Percentiles rank a stretch among this genome's conserved stretches.
Conservation (phyloP, 2,888 invertebrate genomes). For the Mythimna impura region DNA sequence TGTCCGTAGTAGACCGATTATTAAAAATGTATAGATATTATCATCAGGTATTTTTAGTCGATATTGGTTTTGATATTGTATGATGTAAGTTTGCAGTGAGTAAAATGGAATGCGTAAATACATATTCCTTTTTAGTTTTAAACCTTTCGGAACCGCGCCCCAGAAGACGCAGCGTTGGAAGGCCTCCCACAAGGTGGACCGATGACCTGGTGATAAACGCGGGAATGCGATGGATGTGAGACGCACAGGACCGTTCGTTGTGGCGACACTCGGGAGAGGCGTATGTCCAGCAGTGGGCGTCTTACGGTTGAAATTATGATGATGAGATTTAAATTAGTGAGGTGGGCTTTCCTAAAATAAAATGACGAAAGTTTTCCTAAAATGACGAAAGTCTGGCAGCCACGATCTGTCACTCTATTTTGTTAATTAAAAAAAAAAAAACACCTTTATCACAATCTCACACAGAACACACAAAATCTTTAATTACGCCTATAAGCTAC, state of each 20-base stretch:
- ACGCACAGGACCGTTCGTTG: no score
- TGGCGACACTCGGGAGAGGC: no score
- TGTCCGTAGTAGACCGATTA: not conserved
- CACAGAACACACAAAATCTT: constrained; percentile 10
- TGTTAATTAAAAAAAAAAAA: not conserved
- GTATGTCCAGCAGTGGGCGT: no score
- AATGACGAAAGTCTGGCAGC: no score
- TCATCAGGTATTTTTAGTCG: not conserved
- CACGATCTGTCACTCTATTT: not conserved
- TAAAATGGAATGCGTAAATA: not conserved
- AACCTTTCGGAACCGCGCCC: no score
- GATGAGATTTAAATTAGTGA: not conserved
- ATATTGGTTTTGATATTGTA: constrained; percentile 4
- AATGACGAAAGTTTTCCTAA: no score
- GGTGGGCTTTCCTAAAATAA: not conserved
- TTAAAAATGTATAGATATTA: constrained; percentile 9
- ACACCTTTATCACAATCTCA: not conserved
- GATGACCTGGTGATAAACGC: no score
- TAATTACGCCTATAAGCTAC: constrained; percentile 21
- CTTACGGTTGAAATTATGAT: no score
- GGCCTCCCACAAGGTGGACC: no score
- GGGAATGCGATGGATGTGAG: no score
- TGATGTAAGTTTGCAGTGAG: not conserved
- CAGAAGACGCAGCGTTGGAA: no score
- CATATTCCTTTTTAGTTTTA: not conserved